Conservation (phyloP, 2,797 vertebrate genomes). For the Melanotaenia maccullochi region DNA sequence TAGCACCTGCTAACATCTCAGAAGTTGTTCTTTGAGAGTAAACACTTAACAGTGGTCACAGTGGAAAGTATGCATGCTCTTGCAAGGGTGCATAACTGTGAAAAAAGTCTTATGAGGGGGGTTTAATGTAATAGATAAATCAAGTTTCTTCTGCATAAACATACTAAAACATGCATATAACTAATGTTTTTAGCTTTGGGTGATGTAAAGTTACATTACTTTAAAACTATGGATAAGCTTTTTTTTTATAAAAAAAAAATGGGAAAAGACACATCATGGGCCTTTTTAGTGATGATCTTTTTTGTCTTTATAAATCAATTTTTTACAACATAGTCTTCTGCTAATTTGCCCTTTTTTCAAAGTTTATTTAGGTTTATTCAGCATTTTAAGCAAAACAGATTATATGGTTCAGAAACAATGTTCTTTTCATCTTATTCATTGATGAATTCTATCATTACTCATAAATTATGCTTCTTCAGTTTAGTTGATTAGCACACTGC, state of each 20-base stretch:
- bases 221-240: too few species aligned
- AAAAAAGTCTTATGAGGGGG: background rate
- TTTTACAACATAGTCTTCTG: background rate
- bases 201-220: too few species aligned
- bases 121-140: background rate
- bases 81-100: background rate
- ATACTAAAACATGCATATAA: too few species aligned
- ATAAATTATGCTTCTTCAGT: conserved; percentile 26
- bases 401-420: conserved; percentile 7
- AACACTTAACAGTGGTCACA: background rate
- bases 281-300: background rate
- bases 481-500: conserved; percentile 39
- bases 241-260: too few species aligned
- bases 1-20: background rate
- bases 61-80: background rate
- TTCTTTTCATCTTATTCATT: conserved; percentile 24
- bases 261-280: background rate
- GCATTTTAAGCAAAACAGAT: conserved; percentile 17
- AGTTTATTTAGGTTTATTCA: background rate
- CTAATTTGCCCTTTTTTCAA: background rate
- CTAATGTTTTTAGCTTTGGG: too few species aligned
- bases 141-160: too few species aligned
- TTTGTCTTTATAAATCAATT: background rate
- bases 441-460: conserved; percentile 24
- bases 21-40: background rate